A percentile compares a stretch with the other conserved stretches of the same genome.
Conservation (phyloP, 2,888 invertebrate genomes). For the Drosophila stalkeri region DNA sequence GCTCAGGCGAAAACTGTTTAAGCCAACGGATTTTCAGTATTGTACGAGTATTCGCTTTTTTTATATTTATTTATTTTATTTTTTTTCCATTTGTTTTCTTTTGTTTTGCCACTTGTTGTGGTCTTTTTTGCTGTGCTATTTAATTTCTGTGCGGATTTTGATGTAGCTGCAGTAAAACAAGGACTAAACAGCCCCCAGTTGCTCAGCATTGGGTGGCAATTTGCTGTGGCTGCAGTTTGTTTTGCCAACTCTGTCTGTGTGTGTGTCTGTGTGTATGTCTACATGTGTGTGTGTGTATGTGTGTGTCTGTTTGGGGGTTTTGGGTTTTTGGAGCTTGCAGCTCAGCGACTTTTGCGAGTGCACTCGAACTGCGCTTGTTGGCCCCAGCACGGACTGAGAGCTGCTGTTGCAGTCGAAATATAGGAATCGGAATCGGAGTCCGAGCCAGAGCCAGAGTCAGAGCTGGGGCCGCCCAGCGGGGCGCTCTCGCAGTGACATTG, state of each 20-base stretch:
- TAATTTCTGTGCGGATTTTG: conserved; percentile 65
- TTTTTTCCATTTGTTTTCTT: conserved; percentile 4
- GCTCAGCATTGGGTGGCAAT: conserved; percentile 64
- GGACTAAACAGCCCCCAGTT: conserved; percentile 53
- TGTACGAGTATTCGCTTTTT: conserved; percentile 16
- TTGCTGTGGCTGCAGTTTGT: conserved; percentile 64
- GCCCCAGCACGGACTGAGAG: conserved; percentile 29
- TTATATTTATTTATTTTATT: neutral
- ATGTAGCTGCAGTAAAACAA: conserved; percentile 64
- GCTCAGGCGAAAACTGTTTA: conserved; percentile 43
- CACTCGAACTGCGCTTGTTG: conserved; percentile 45
- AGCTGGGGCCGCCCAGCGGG: conserved; percentile 76
- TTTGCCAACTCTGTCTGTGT: conserved; percentile 24
- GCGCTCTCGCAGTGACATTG: conserved; percentile 82
- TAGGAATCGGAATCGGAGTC: conserved; percentile 23
- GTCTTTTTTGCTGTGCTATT: conserved; percentile 60
- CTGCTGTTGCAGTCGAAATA: conserved; percentile 14
- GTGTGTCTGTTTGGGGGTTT: conserved; percentile 29
- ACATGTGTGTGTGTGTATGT: conserved; percentile 11
- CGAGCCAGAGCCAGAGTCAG: conserved; percentile 32
- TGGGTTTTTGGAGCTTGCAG: conserved; percentile 53
- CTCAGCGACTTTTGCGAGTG: conserved; percentile 51
- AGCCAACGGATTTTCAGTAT: conserved; percentile 44
- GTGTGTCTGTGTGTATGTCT: conserved; percentile 6
- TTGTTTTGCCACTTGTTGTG: conserved; percentile 60